Evolutionary conservation across 2,113 vertebrate genomes (phyloP).

Genomic region (Syngnathoides biaculeatus): DNA sequence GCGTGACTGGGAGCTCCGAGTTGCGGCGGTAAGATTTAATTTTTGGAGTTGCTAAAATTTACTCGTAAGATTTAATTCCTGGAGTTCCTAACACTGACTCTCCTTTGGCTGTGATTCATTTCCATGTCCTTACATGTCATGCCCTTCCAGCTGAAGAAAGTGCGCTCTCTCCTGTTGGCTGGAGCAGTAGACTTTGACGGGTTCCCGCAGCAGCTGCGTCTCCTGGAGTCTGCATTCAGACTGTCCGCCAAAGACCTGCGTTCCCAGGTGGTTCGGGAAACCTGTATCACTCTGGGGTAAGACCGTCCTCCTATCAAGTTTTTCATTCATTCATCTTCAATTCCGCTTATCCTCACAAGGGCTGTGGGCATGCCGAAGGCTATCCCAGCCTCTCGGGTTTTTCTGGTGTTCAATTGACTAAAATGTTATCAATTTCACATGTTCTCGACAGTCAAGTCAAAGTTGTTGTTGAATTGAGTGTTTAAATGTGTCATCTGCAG

Average conservation of each 20-base stretch:
- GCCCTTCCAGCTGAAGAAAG: slow-evolving; percentile 83
- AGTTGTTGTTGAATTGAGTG: not conserved
- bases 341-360: too few species aligned
- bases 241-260: slow-evolving; percentile 92
- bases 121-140: not conserved
- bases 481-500: slow-evolving; percentile 50
- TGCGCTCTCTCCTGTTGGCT: slow-evolving; percentile 86
- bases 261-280: slow-evolving; percentile 94
- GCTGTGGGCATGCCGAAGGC: too few species aligned
- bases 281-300: slow-evolving; percentile 94
- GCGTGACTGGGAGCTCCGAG: slow-evolving; percentile 92
- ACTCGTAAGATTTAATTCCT: slow-evolving; percentile 65
- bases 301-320: slow-evolving; percentile 30
- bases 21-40: slow-evolving; percentile 78
- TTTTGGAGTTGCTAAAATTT: too few species aligned
- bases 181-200: slow-evolving; percentile 87
- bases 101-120: not conserved
- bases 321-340: too few species aligned
- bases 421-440: not conserved
- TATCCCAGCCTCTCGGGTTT: too few species aligned
- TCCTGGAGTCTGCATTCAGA: slow-evolving; percentile 88
- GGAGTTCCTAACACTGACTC: too few species aligned
- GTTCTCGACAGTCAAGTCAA: not conserved
- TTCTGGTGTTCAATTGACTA: not conserved
- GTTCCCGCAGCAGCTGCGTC: slow-evolving; percentile 86